Evolutionary conservation across 2,113 vertebrate genomes (phyloP).

Genomic region (Heterochromis multidens): DNA sequence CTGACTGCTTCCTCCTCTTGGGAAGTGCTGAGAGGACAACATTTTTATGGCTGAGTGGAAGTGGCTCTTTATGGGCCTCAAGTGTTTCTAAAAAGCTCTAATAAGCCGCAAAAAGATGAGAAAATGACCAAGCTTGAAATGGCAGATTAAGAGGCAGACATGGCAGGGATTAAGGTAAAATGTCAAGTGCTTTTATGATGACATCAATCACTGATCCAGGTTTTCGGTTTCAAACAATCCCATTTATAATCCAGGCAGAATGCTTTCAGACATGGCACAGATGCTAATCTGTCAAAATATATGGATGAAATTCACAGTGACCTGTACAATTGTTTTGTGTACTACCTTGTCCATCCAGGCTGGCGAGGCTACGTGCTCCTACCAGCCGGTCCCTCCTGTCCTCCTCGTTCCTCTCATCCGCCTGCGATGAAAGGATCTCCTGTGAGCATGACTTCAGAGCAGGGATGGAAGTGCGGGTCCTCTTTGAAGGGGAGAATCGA

Average conservation of each 20-base stretch:
- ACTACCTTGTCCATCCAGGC: conserved; percentile 97
- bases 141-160: background rate
- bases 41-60: conserved; percentile 12
- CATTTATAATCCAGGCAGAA: background rate
- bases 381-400: conserved; percentile 77
- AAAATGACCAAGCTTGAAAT: background rate
- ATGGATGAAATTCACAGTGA: background rate
- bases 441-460: conserved; percentile 91
- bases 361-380: conserved; percentile 88
- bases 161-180: background rate
- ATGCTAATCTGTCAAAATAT: background rate
- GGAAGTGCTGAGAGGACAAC: background rate
- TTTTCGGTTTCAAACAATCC: background rate
- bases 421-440: conserved; percentile 84
- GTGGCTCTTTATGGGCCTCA: conserved; percentile 6
- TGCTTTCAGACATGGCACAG: background rate
- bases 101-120: background rate
- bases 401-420: conserved; percentile 83
- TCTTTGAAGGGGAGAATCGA: conserved; percentile 92
- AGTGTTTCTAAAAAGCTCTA: conserved; percentile 16
- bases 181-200: background rate
- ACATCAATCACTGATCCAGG: no score
- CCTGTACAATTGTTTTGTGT: background rate
- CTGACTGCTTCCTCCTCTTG: background rate
- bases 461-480: conserved; percentile 87